Conservation (phyloP, 1,140 invertebrate genomes). For the Telenomus remus region DNA sequence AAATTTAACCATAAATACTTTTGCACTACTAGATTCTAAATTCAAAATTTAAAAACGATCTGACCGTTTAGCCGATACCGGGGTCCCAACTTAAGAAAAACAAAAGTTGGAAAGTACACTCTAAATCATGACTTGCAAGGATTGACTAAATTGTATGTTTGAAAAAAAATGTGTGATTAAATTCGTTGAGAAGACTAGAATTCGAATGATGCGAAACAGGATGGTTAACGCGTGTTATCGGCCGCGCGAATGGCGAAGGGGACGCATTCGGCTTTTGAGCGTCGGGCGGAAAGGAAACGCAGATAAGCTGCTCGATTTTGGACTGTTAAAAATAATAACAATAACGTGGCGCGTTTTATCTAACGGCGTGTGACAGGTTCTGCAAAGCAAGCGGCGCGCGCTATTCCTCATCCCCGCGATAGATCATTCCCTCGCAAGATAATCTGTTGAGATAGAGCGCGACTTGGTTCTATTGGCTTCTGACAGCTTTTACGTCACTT, state of each 20-base stretch:
- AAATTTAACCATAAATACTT: too few species aligned
- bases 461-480: constrained; percentile 43
- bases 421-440: constrained; percentile 39
- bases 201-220: constrained; percentile 19
- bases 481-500: constrained; percentile 46
- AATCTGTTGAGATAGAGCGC: constrained; percentile 37
- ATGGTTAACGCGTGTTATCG: constrained; percentile 49
- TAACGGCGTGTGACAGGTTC: constrained; percentile 38
- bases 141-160: too few species aligned
- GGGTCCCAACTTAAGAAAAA: too few species aligned
- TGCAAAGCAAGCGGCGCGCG: constrained; percentile 36
- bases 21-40: too few species aligned
- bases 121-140: too few species aligned
- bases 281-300: constrained; percentile 34
- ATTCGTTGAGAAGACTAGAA: constrained; percentile 24
- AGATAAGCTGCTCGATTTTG: constrained; percentile 50
- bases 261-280: constrained; percentile 34
- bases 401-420: constrained; percentile 29
- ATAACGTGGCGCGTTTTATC: constrained; percentile 47
- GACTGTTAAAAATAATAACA: constrained; percentile 50
- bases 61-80: too few species aligned
- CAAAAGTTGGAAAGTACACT: too few species aligned
- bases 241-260: constrained; percentile 26
- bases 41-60: too few species aligned
- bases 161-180: too few species aligned